These are phyloP conservation scores for Capitella teleta DNA, from an alignment of 1,140 invertebrate genomes.

Conservation along the genomic window DNA sequence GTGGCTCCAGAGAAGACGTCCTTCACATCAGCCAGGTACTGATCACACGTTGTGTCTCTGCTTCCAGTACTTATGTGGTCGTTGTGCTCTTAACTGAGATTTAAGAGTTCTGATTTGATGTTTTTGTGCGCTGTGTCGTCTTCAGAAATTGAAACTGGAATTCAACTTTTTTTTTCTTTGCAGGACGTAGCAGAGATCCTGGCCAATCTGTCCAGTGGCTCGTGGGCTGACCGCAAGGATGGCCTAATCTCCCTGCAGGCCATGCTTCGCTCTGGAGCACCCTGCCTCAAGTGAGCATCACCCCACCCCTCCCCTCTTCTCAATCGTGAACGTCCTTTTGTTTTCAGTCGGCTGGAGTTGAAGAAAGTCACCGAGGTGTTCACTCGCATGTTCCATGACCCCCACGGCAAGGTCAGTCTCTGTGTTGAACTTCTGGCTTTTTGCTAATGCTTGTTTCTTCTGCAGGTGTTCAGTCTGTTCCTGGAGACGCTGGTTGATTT, in stretches of 20 bases:
- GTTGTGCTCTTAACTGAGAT: too few species aligned
- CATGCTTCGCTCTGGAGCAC: constrained; percentile 60
- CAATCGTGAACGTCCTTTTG: too few species aligned
- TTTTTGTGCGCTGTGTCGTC: not conserved
- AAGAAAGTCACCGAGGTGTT: constrained; percentile 78
- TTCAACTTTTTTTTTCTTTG: not conserved
- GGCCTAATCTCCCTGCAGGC: constrained; percentile 69
- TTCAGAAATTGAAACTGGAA: too few species aligned
- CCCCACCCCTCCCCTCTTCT: constrained; percentile 3
- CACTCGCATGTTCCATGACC: constrained; percentile 92
- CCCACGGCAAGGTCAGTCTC: constrained; percentile 69
- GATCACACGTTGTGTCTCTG: too few species aligned
- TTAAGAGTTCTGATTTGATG: not conserved
- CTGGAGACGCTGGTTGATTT: constrained; percentile 82
- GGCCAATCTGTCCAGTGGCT: constrained; percentile 67
- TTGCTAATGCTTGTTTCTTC: not conserved
- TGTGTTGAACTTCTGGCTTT: not conserved
- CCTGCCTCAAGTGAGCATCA: constrained; percentile 46
- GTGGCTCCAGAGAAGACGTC: too few species aligned
- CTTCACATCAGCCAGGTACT: too few species aligned
- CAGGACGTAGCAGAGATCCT: constrained; percentile 83
- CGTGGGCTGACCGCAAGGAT: constrained; percentile 85
- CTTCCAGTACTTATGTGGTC: too few species aligned
- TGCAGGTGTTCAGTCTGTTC: constrained; percentile 74
- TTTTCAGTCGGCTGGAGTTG: constrained; percentile 51